Percentiles rank a stretch among this genome's conserved stretches.
Evolutionary conservation across 2,797 vertebrate genomes (phyloP).

Genomic region (Hipposideros larvatus): DNA sequence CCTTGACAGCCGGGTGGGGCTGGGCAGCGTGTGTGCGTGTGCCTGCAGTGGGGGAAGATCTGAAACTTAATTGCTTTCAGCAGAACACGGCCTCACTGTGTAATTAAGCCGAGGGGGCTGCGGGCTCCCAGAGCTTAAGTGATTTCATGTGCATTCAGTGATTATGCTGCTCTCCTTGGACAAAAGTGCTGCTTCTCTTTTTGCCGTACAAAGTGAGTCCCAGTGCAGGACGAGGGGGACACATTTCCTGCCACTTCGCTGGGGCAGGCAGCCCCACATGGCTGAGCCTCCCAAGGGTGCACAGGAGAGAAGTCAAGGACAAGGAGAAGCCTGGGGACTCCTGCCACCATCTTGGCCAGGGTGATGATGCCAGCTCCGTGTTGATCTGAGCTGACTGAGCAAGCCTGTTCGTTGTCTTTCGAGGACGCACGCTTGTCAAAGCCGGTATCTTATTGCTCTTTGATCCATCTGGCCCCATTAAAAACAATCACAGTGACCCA

Average conservation of each 20-base stretch:
- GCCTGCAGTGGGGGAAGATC: slow-evolving; percentile 63
- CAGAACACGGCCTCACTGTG: slow-evolving; percentile 71
- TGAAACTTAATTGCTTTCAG: slow-evolving; percentile 80
- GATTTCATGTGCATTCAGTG: slow-evolving; percentile 80
- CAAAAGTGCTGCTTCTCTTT: slow-evolving; percentile 70
- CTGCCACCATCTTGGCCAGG: slow-evolving; percentile 11
- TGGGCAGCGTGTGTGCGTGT: background rate
- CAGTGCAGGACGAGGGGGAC: background rate
- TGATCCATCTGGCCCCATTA: background rate
- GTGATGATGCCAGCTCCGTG: background rate
- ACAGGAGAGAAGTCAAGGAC: too few species aligned
- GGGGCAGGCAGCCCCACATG: background rate
- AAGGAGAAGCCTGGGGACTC: background rate
- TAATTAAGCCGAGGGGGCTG: slow-evolving; percentile 80
- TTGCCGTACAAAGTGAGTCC: background rate
- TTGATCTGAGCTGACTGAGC: rapidly evolving
- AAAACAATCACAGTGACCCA: background rate
- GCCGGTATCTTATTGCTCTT: background rate
- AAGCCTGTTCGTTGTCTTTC: rapidly evolving
- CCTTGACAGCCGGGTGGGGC: background rate
- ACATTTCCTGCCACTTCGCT: background rate
- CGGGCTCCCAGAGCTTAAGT: slow-evolving; percentile 75
- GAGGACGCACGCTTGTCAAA: background rate
- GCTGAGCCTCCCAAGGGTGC: background rate
- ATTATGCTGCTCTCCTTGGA: slow-evolving; percentile 52